Evolutionary conservation across 2,888 invertebrate species (phyloP).

Genomic region (Watsonalla cultraria): DNA sequence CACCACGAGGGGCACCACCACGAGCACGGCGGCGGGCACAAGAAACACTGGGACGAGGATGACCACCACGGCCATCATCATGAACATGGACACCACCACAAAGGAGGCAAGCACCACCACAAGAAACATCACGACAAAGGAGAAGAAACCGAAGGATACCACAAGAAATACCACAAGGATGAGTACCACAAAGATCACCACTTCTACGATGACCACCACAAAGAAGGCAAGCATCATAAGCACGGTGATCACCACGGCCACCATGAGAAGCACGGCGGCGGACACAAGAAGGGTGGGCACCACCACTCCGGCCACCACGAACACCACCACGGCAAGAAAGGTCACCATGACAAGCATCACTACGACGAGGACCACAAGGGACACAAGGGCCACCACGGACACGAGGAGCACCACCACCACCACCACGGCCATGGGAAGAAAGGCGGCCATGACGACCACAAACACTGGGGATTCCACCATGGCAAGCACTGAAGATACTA

Average conservation of each 20-base stretch:
- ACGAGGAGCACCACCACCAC: slow-evolving; percentile 86
- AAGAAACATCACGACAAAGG: slow-evolving; percentile 92
- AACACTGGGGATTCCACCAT: slow-evolving; percentile 85
- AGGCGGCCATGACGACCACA: slow-evolving; percentile 85
- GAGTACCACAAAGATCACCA: slow-evolving; percentile 92
- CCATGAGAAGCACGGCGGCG: slow-evolving; percentile 86
- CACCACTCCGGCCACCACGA: slow-evolving; percentile 88
- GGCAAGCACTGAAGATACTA: slow-evolving; percentile 67
- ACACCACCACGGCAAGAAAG: slow-evolving; percentile 87
- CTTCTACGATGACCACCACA: slow-evolving; percentile 92
- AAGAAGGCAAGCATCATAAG: slow-evolving; percentile 90
- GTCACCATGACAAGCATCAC: slow-evolving; percentile 90
- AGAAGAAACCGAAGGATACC: slow-evolving; percentile 89
- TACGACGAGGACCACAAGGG: slow-evolving; percentile 90
- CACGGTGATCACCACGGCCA: slow-evolving; percentile 88
- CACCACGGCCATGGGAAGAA: slow-evolving; percentile 89
- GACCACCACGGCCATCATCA: slow-evolving; percentile 88
- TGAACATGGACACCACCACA: slow-evolving; percentile 86
- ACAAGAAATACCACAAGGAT: slow-evolving; percentile 92
- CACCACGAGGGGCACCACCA: slow-evolving; percentile 86
- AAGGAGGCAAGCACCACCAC: slow-evolving; percentile 87
- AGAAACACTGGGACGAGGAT: slow-evolving; percentile 87
- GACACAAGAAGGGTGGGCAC: slow-evolving; percentile 89
- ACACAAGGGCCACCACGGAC: slow-evolving; percentile 87
- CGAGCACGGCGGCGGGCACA: slow-evolving; percentile 88